phyloP scores from a whole-genome alignment of 2,797 vertebrate species.

The Sus cebifrons region DNA sequence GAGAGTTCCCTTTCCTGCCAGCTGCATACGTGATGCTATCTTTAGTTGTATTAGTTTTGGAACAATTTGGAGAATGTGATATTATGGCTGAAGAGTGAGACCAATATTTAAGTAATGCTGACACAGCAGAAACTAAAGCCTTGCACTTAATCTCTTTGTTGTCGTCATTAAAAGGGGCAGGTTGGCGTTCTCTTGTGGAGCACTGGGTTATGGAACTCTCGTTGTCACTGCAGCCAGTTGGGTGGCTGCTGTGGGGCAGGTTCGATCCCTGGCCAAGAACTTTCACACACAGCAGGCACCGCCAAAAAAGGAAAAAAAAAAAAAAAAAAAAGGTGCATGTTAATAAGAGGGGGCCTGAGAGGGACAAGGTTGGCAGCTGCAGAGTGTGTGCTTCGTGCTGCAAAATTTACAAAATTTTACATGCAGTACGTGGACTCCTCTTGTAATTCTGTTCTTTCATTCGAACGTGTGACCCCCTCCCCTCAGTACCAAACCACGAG shows the following conservation, averaged over 20 bases:
- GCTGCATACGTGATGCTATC: slow-evolving; percentile 61
- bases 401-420: slow-evolving; percentile 62
- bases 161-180: slow-evolving; percentile 19
- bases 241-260: too few species aligned
- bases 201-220: too few species aligned
- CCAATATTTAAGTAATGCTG: slow-evolving; percentile 69
- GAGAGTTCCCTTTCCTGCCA: slow-evolving; percentile 66
- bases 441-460: slow-evolving; percentile 32
- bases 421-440: background rate
- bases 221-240: too few species aligned
- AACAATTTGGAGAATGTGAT: slow-evolving; percentile 71
- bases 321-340: background rate
- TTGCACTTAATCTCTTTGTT: slow-evolving; percentile 66
- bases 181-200: too few species aligned
- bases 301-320: too few species aligned
- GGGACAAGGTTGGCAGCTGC: slow-evolving; percentile 33
- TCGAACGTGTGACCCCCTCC: background rate
- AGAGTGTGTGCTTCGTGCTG: background rate
- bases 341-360: slow-evolving; percentile 60
- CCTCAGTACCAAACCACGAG: background rate
- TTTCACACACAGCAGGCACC: too few species aligned
- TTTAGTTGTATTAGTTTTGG: slow-evolving; percentile 79
- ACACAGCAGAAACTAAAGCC: slow-evolving; percentile 38
- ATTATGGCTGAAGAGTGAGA: slow-evolving; percentile 65
- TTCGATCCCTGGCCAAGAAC: too few species aligned